Base-by-base conservation (phyloP, 2,888 invertebrate species). In the Xestia xanthographa region DNA sequence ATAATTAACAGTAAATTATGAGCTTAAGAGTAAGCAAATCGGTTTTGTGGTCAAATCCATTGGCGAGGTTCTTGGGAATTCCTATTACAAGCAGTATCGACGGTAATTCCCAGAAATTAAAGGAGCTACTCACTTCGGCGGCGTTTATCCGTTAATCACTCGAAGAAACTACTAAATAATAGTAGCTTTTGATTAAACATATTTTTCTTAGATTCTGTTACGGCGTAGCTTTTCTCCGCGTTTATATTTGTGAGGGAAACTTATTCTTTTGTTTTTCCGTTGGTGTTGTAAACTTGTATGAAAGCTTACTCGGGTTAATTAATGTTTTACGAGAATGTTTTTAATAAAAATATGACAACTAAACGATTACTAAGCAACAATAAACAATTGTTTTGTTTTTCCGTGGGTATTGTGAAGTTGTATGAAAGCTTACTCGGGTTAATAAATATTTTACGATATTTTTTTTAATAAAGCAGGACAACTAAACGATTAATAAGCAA, bases 61-160 rank as follows among this genome's bases (percentile, higher is more conserved):
- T 38, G 14, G 26, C 6, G 26, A 41, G n/a, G 0, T 41, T 73
- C 34, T 74, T 29, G 29, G 72, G 17, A 45, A 41, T 71, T 60
- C 26, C 38, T 20, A 29, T 43, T 17, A 26, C 1, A 3, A 48
- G 29, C 43, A 43, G 6, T 34, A 8, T 38, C 45, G 5, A 1
- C 5, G 38, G 45, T 70, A 60, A 70, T 38, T 48, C 48, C 58
- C 22, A 70, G 58, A 56, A 34, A 56, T 29, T 56, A 8, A 34
- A 58, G 34, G 43, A 58, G 34, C 17, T 22, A 1, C 34, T 5
- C 5, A 38, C 3, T 43, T 58, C 4, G 20, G 20, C 14, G 34
- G 34, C 20, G 11, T 11, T 45, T 22, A 56, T 29, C 60, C 2
- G 60, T n/a, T 38, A 11, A 65, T 50, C 2, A 38, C 8, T 41